Conservation (phyloP, 1,140 invertebrate genomes). For the Trichoplusia ni region DNA sequence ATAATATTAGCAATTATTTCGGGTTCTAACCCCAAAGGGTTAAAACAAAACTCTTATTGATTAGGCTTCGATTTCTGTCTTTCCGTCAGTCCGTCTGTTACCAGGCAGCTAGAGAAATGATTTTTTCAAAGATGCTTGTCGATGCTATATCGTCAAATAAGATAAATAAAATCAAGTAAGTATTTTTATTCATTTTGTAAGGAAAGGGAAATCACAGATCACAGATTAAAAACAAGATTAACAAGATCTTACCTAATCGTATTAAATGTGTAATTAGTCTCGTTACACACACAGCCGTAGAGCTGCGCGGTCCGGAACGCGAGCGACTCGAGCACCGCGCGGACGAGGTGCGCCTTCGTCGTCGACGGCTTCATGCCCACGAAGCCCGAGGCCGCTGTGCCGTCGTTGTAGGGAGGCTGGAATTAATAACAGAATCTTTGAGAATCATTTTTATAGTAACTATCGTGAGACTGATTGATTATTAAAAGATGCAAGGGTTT, state of each 20-base stretch:
- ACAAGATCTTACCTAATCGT: slow-evolving; percentile 82
- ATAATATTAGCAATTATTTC: too few species aligned
- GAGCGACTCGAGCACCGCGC: slow-evolving; percentile 93
- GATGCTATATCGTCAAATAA: too few species aligned
- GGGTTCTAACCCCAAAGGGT: too few species aligned
- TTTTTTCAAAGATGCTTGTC: too few species aligned
- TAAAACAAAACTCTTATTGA: too few species aligned
- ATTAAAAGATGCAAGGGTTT: too few species aligned
- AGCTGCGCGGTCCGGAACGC: slow-evolving; percentile 92
- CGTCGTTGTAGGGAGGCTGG: slow-evolving; percentile 94
- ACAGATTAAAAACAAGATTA: slow-evolving; percentile 7
- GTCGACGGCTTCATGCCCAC: slow-evolving; percentile 92
- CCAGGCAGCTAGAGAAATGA: too few species aligned
- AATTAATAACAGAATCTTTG: slow-evolving; percentile 1
- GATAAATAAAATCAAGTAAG: too few species aligned
- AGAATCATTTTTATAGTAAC: too few species aligned
- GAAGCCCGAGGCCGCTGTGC: slow-evolving; percentile 90
- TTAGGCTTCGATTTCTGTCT: too few species aligned
- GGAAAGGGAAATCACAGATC: background rate
- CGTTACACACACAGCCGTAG: slow-evolving; percentile 85
- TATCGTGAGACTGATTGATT: too few species aligned
- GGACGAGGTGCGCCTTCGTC: slow-evolving; percentile 88
- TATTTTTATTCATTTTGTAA: slow-evolving; percentile 1
- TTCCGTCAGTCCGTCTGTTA: too few species aligned
- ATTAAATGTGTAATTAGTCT: slow-evolving; percentile 84